Base-by-base conservation (phyloP, 1,140 invertebrate species). In the Laodelphax striatellus region DNA sequence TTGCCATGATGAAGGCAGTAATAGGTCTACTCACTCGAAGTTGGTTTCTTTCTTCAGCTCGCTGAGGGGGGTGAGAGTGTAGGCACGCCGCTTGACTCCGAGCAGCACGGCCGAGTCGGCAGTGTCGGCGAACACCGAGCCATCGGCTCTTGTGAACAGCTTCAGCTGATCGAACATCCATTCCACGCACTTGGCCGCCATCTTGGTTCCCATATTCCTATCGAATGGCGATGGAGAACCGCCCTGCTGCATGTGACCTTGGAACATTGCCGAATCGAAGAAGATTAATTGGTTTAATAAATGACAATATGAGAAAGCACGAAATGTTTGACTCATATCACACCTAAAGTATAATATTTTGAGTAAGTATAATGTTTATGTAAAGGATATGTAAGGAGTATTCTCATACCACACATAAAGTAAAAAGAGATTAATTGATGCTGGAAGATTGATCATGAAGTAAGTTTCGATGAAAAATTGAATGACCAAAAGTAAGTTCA, bases 191-290 rank as follows among this genome's bases (percentile, higher is more conserved):
- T 97, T 97, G 52, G 94, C 86, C 6, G 92, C 96, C 87, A 98
- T 90, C 77, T 99, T 99, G 0, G 96, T 98, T 60, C 93, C 97
- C 79, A 98, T 89, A 77, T 98, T 99, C 56, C 97, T 81, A 75
- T 99, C 97, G 73, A 98, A 99, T 0, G 97, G 96, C 4, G 94
- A 90, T 3, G 97, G 96, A 11, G 88, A 92, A n/a, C 95, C 97
- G 64, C 97, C 95, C 79, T 98, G 94, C 75, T 95, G 92, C 92
- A 94, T 94, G 68, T 96, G 92, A 68, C 90, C 88, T 82, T 66
- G 34, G 68, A 69, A 63, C 56, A 64, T 56, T 52, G 17, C 34
- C n/a, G n/a, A 38, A 13, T 5, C n/a, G n/a, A n/a, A n/a, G n/a
- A n/a, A n/a, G n/a, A n/a, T n/a, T n/a, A n/a, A n/a, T n/a, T n/a